Evolutionary conservation across 2,888 invertebrate species (phyloP).

Genomic region (Lasioglossum marginatum): DNA sequence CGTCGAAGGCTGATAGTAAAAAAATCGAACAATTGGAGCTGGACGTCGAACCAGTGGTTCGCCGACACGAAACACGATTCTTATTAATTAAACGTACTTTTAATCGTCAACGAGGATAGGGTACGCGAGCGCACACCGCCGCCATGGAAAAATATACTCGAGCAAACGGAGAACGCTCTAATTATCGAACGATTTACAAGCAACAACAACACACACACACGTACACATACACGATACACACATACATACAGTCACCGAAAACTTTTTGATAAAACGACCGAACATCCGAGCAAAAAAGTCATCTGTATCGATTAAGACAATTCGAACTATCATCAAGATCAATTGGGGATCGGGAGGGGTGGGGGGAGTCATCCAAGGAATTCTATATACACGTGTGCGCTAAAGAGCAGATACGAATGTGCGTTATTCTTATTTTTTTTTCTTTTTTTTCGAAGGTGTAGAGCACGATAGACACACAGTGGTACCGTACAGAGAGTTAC

Average conservation of each 20-base stretch:
- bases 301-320: conserved; percentile 8
- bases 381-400: conserved; percentile 8
- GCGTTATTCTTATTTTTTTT: conserved; percentile 29
- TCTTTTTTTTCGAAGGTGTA: background rate
- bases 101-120: conserved; percentile 65
- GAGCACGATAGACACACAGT: conserved; percentile 33
- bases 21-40: conserved; percentile 31
- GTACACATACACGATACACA: background rate
- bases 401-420: conserved; percentile 8
- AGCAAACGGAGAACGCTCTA: conserved; percentile 33
- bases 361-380: background rate
- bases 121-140: conserved; percentile 59
- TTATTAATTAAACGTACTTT: conserved; percentile 62
- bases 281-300: conserved; percentile 2
- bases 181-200: conserved; percentile 23
- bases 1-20: conserved; percentile 35
- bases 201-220: background rate
- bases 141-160: conserved; percentile 18
- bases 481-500: conserved; percentile 70
- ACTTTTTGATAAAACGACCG: conserved; percentile 51
- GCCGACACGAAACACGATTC: conserved; percentile 61
- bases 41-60: conserved; percentile 51
- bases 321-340: conserved; percentile 14
- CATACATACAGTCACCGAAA: background rate
- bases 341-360: background rate